phyloP scores from a whole-genome alignment of 2,888 invertebrate genomes.

The Pyrrhosoma nymphula region DNA sequence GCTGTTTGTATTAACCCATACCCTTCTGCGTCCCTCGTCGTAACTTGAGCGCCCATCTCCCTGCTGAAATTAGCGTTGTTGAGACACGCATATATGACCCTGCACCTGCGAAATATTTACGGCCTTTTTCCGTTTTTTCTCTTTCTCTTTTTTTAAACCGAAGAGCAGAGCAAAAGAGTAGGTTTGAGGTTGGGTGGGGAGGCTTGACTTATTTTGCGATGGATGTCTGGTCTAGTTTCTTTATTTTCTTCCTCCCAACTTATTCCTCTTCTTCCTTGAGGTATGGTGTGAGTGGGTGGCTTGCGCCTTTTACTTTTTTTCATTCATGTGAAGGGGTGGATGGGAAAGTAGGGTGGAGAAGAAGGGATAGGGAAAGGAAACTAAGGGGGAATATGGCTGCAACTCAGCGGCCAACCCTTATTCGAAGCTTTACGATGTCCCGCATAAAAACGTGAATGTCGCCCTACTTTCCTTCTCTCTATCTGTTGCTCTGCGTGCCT shows the following conservation, averaged over 20 bases:
- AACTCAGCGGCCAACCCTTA: neutral
- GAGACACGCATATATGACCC: neutral
- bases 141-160: neutral
- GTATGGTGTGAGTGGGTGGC: neutral
- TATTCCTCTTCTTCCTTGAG: neutral
- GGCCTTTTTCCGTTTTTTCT: neutral
- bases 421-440: slow-evolving; percentile 5
- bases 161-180: neutral
- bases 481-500: no score
- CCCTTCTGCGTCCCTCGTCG: neutral
- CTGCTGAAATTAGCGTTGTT: slow-evolving; percentile 2
- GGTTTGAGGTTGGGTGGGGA: neutral
- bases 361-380: neutral
- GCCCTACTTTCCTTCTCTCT: neutral
- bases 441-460: neutral
- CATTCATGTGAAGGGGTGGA: neutral
- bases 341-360: neutral
- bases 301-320: neutral
- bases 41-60: neutral
- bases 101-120: slow-evolving; percentile 3
- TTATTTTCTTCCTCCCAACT: neutral
- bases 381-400: no score
- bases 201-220: neutral
- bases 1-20: neutral
- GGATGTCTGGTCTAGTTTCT: neutral